phyloP scores from a whole-genome alignment of 2,797 vertebrate species.

The Erethizon dorsatum region DNA sequence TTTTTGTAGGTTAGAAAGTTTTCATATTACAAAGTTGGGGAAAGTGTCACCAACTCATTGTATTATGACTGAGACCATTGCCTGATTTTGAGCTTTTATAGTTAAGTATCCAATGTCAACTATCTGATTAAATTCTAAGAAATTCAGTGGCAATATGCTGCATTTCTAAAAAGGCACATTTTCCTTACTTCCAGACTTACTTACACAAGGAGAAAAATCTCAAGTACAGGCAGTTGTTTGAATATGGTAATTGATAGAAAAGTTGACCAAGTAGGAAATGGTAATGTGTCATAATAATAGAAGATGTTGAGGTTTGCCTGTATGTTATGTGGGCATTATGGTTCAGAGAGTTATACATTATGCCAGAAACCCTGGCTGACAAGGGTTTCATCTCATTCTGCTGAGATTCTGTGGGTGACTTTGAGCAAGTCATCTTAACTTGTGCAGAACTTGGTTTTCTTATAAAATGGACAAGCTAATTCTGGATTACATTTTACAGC shows the following conservation, averaged over 20 bases:
- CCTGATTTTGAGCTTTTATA: constrained; percentile 67
- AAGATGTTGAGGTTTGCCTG: constrained; percentile 45
- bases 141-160: constrained; percentile 59
- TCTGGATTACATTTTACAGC: background rate
- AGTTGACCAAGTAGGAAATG: constrained; percentile 74
- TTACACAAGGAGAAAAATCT: constrained; percentile 31
- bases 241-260: constrained; percentile 73
- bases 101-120: constrained; percentile 62
- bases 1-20: constrained; percentile 43
- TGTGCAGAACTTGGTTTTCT: background rate
- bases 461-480: background rate
- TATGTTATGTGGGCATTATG: constrained; percentile 3
- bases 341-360: constrained; percentile 63
- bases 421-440: constrained; percentile 49
- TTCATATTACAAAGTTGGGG: background rate
- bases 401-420: constrained; percentile 56
- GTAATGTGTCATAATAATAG: constrained; percentile 65
- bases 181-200: constrained; percentile 58
- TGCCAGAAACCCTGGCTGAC: background rate
- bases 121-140: constrained; percentile 73
- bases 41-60: background rate
- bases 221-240: constrained; percentile 62
- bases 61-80: constrained; percentile 45
- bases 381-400: constrained; percentile 39
- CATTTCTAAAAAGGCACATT: constrained; percentile 63